Evolutionary conservation across 2,797 vertebrate species (phyloP), one percentile per base, ranked within the genome.

Genomic region (Glossophaga mutica): DNA sequence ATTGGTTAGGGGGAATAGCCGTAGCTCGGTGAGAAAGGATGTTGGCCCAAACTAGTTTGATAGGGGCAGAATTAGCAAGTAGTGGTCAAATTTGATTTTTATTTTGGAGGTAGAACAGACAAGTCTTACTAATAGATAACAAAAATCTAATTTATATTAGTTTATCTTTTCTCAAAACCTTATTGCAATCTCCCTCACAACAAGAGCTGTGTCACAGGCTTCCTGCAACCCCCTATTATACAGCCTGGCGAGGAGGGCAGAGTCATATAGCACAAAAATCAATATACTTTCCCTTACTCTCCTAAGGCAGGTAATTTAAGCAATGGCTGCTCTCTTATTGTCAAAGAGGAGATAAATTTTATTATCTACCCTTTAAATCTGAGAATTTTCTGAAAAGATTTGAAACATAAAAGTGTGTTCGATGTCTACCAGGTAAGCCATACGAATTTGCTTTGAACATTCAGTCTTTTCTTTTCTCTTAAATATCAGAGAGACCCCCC

Each of bases 251-350:
- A 29, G 9, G 32, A 68, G 50, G n/a, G 67, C 44, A 86, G 7
- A 78, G 6, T 83, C 29, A 9, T 37, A 22, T 6, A 11, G 59
- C 92, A 48, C 21, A 86, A 37, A 86, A 9, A 70, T 9, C 78
- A 88, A 16, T 57, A 68, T 67, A 67, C 62, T 59, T 55, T 42
- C 10, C 24, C 37, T 48, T 59, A 26, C 6, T 14, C 22, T 94
- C 59, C n/a, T 77, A 93, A 84, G 44, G 29, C n/a, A 87, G 82
- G 9, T 86, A 44, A 86, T 92, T 90, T 83, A 82, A 85, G 18
- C 9, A 22, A 11, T 76, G 14, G 39, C 46, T 87, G 50, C 16
- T 79, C 34, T 48, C 55, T 94, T 79, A 55, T 7, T 65, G 32
- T 79, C 2, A 84, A 95, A 84, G 37, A 9, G 1, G 6, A 9